Conservation (phyloP, 2,797 vertebrate species). For the Hyperoplus lanceolatus region DNA sequence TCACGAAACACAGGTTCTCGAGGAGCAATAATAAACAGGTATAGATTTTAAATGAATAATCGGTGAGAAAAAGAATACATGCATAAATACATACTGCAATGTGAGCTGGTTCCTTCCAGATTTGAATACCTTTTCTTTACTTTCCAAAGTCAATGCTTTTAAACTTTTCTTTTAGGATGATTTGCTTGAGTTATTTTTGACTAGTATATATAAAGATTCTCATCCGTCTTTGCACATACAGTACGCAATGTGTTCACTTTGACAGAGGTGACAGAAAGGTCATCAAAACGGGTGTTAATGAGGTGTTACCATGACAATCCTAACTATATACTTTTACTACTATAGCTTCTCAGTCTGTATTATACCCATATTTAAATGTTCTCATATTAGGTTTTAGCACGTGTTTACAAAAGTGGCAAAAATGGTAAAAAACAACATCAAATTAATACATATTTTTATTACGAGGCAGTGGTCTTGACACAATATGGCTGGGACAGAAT, state of each 20-base stretch:
- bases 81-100: background rate
- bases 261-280: background rate
- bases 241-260: background rate
- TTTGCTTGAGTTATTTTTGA: too few species aligned
- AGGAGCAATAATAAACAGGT: conserved; percentile 31
- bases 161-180: background rate
- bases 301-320: background rate
- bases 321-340: background rate
- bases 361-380: background rate
- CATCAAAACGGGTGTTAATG: background rate
- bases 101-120: conserved; percentile 6
- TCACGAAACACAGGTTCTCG: conserved; percentile 26
- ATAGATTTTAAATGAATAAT: conserved; percentile 31
- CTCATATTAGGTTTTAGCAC: background rate
- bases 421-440: background rate
- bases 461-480: conserved; percentile 17
- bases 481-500: conserved; percentile 3
- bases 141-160: background rate
- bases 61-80: background rate
- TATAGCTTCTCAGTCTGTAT: background rate
- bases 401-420: background rate
- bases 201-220: too few species aligned
- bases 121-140: conserved; percentile 8
- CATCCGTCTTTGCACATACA: too few species aligned
- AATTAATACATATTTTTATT: conserved; percentile 33